phyloP scores from a whole-genome alignment of 2,113 vertebrate genomes.

The Arothron firmamentum region DNA sequence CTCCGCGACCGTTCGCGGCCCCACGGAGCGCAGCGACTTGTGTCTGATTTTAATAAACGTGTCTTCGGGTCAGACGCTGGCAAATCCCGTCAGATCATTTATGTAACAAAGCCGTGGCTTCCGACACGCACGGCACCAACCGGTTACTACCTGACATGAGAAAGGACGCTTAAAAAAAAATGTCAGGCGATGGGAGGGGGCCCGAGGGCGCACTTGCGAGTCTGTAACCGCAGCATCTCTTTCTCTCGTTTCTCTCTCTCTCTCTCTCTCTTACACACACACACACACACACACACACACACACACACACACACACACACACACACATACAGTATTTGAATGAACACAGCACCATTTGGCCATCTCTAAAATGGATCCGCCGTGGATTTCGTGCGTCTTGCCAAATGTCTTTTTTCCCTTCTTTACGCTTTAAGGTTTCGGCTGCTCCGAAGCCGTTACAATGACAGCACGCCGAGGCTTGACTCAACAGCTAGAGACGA shows the following conservation, averaged over 20 bases:
- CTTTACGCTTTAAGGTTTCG: slow-evolving; percentile 44
- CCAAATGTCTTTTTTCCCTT: neutral
- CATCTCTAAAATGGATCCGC: slow-evolving; percentile 61
- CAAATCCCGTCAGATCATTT: slow-evolving; percentile 64
- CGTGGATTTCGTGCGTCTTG: slow-evolving; percentile 1
- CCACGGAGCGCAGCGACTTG: slow-evolving; percentile 43
- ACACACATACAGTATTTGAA: slow-evolving; percentile 38
- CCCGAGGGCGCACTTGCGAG: slow-evolving; percentile 53
- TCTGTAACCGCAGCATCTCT: slow-evolving; percentile 65
- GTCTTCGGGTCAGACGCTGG: slow-evolving; percentile 62
- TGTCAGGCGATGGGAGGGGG: slow-evolving; percentile 54
- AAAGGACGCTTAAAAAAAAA: slow-evolving; percentile 52
- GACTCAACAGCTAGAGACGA: slow-evolving; percentile 52
- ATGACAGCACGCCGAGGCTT: slow-evolving; percentile 35
- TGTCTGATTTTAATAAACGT: slow-evolving; percentile 56
- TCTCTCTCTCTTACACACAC: neutral
- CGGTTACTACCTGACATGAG: slow-evolving; percentile 50
- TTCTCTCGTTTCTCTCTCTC: neutral
- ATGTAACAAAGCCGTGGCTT: slow-evolving; percentile 53
- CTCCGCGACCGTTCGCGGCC: slow-evolving; percentile 30
- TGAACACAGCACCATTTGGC: slow-evolving; percentile 51
- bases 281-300: neutral
- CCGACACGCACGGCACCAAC: slow-evolving; percentile 29
- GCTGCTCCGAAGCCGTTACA: slow-evolving; percentile 50
- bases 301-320: no score